phyloP scores from a whole-genome alignment of 2,888 invertebrate genomes.

The Villa cingulata region DNA sequence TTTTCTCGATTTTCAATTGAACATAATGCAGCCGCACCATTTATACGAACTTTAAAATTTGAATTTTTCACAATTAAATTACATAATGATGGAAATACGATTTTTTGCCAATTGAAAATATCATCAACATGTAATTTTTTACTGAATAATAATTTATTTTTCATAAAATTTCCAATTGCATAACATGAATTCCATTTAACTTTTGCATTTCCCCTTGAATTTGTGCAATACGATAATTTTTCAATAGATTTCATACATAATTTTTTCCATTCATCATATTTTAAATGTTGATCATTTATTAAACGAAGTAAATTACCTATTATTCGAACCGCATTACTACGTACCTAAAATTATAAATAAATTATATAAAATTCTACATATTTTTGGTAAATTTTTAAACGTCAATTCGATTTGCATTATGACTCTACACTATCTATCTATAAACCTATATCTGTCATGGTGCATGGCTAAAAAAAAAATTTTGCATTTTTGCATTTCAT shows the following conservation, averaged over 20 bases:
- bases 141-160: constrained; percentile 37
- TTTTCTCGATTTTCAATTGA: constrained; percentile 44
- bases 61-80: constrained; percentile 55
- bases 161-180: constrained; percentile 68
- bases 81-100: constrained; percentile 51
- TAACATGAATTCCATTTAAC: constrained; percentile 89
- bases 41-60: constrained; percentile 83
- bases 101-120: constrained; percentile 37
- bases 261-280: constrained; percentile 37
- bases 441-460: no score
- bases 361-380: neutral
- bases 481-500: no score
- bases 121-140: constrained; percentile 11
- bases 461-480: no score
- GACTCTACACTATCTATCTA: no score
- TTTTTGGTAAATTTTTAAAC: neutral
- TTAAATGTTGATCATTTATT: constrained; percentile 40
- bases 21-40: constrained; percentile 64
- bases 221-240: constrained; percentile 55
- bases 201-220: constrained; percentile 63
- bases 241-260: constrained; percentile 47
- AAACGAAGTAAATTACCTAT: constrained; percentile 66
- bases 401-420: no score
- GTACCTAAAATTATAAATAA: constrained; percentile 12
- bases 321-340: constrained; percentile 57